These are phyloP conservation scores for Paraplagusia blochii DNA, from an alignment of 2,113 vertebrate genomes.

Conservation along the genomic window DNA sequence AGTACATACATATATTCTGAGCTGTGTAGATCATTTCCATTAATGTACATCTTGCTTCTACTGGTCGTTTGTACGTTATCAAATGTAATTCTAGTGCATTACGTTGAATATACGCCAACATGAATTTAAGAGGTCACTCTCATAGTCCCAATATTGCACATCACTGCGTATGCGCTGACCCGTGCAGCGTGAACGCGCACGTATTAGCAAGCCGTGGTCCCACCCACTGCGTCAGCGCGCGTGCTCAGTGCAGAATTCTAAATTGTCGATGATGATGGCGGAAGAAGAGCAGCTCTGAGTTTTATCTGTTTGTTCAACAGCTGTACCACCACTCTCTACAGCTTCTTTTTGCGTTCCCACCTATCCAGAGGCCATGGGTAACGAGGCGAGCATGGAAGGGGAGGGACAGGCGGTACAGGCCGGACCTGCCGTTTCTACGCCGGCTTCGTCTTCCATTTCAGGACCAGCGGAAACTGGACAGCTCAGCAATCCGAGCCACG, in stretches of 20 bases:
- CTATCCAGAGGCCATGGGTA: slow-evolving; percentile 74
- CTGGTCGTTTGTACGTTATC: no score
- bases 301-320: slow-evolving; percentile 64
- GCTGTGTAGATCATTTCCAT: no score
- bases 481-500: slow-evolving; percentile 81
- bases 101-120: no score
- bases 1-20: no score
- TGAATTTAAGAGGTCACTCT: no score
- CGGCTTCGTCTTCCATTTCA: slow-evolving; percentile 81
- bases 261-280: slow-evolving; percentile 82
- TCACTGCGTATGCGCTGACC: slow-evolving; percentile 19
- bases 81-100: no score
- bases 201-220: slow-evolving; percentile 48
- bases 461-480: slow-evolving; percentile 82
- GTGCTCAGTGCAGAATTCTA: slow-evolving; percentile 77
- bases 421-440: slow-evolving; percentile 70
- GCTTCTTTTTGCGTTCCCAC: slow-evolving; percentile 63
- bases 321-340: slow-evolving; percentile 63
- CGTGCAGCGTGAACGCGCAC: slow-evolving; percentile 58
- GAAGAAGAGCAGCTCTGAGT: slow-evolving; percentile 79
- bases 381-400: slow-evolving; percentile 79
- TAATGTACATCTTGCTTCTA: no score
- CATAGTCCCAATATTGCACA: slow-evolving; percentile 14
- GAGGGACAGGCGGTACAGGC: slow-evolving; percentile 74
- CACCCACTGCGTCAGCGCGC: slow-evolving; percentile 70